Conservation (phyloP, 2,797 vertebrate genomes). For the Bradypus variegatus region DNA sequence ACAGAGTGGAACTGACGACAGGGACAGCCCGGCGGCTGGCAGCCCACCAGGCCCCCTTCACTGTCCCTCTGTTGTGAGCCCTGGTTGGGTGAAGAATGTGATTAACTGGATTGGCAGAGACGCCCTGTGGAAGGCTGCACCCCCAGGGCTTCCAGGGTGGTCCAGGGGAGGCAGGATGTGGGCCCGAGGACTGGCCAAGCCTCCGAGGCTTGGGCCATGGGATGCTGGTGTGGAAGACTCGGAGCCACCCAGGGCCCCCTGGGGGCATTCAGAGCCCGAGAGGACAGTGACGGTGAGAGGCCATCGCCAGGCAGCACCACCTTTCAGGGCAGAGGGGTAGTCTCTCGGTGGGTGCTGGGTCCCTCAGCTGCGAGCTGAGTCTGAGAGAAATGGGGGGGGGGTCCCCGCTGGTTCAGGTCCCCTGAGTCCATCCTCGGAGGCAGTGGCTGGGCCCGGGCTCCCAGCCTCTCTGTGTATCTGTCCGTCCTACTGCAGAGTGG, state of each 20-base stretch:
- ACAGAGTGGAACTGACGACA: too few species aligned
- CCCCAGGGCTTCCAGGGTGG: slow-evolving; percentile 15
- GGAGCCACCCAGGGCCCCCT: not conserved
- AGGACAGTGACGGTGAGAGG: slow-evolving; percentile 1
- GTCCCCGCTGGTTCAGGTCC: not conserved
- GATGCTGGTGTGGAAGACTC: too few species aligned
- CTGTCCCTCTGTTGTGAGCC: slow-evolving; percentile 60
- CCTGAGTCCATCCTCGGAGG: not conserved
- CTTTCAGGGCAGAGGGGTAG: too few species aligned
- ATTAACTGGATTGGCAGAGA: slow-evolving; percentile 65
- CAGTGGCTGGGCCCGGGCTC: not conserved
- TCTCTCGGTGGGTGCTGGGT: not conserved
- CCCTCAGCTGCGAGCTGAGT: not conserved
- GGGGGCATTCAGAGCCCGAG: not conserved
- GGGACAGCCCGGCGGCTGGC: slow-evolving; percentile 42
- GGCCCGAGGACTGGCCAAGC: too few species aligned
- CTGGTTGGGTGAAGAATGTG: slow-evolving; percentile 55
- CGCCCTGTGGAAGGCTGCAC: slow-evolving; percentile 31
- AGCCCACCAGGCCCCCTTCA: slow-evolving; percentile 31
- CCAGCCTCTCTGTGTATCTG: slow-evolving; percentile 45
- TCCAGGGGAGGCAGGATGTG: not conserved
- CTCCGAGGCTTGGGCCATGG: too few species aligned
- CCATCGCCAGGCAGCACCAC: not conserved
- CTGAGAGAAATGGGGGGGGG: slow-evolving; percentile 35
- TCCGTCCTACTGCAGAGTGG: slow-evolving; percentile 11